Percentiles rank a stretch among this genome's conserved stretches.
These are phyloP conservation scores for Acrocyrtus sp. DNA, from an alignment of 2,888 invertebrate genomes.

Conservation along the genomic window DNA sequence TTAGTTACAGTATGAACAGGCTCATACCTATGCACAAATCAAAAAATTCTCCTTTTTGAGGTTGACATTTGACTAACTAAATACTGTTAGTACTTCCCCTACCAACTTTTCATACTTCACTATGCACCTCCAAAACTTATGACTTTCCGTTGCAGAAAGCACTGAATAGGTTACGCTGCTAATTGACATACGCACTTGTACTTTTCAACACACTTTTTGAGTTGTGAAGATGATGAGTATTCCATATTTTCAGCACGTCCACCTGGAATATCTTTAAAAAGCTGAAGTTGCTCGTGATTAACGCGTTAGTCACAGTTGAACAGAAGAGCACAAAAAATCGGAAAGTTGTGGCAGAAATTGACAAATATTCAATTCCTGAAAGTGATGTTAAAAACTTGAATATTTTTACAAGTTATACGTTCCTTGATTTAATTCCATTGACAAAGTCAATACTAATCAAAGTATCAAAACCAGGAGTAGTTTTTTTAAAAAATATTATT, in stretches of 20 bases:
- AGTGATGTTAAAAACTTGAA: neutral
- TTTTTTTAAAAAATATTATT: too few species aligned
- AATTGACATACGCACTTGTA: slow-evolving; percentile 8
- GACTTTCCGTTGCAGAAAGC: neutral
- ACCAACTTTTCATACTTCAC: neutral
- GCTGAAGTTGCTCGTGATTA: slow-evolving; percentile 10
- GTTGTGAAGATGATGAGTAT: slow-evolving; percentile 32
- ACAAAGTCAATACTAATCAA: neutral
- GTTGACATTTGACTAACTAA: neutral
- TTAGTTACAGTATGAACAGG: neutral
- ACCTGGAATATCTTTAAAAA: slow-evolving; percentile 40
- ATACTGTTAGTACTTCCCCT: neutral
- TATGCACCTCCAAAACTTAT: neutral
- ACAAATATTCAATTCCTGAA: neutral
- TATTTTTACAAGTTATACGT: neutral
- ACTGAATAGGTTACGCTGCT: slow-evolving; percentile 12
- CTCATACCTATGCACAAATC: neutral
- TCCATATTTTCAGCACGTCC: slow-evolving; percentile 19
- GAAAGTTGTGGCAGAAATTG: neutral
- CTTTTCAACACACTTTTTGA: slow-evolving; percentile 4
- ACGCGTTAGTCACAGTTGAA: slow-evolving; percentile 18
- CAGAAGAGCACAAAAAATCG: too few species aligned
- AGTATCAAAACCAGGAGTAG: neutral
- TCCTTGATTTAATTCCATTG: neutral
- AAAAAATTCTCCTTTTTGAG: neutral